Base-by-base conservation (phyloP, 2,888 invertebrate species). In the Drosophila algonquin region DNA sequence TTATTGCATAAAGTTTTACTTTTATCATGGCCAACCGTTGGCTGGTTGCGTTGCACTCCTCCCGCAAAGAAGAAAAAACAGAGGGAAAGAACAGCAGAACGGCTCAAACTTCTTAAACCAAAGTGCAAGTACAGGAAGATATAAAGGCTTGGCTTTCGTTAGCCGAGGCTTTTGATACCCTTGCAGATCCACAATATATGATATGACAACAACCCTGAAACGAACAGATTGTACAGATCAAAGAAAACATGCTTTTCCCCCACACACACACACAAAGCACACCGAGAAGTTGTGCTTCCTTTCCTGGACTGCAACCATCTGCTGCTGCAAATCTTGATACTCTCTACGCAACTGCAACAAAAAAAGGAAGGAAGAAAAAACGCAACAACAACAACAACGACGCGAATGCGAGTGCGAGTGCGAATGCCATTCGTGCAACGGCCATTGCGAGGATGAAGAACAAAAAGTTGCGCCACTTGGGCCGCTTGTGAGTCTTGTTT, bases 1-100 rank as follows among this genome's bases (percentile, higher is more conserved):
- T 87, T 81, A 84, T 84, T 83, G 87, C 79, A 72, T 75, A 87
- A 80, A 81, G 81, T 81, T 81, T 84, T 80, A 73, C 81, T 81
- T 84, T 75, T 83, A 75, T 72, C 79, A 69, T 70, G 80, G 68
- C 62, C 67, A 67, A 67, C n/a, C 59, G 59, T 56, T 46, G 56
- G 56, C 32, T 35, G 32, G 10, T 35, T 60, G 59, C 47, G 32
- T 57, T 57, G 24, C 63, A 51, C 45, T 48, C 1, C 4, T 4
- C 35, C 1, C 4, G 27, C 18, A 18, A 40, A 12, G 12, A 32
- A 21, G 18, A 24, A 48, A 44, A 54, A 27, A 62, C 18, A 44
- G 32, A 58, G 52, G 32, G n/a, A 53, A 56, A 45, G 24, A 72
- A 46, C 32, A 62, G 63, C 53, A 45, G 32, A 56, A 46, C 32